Evolutionary conservation across 2,797 vertebrate genomes (phyloP).

Genomic region (Octomys mimax): DNA sequence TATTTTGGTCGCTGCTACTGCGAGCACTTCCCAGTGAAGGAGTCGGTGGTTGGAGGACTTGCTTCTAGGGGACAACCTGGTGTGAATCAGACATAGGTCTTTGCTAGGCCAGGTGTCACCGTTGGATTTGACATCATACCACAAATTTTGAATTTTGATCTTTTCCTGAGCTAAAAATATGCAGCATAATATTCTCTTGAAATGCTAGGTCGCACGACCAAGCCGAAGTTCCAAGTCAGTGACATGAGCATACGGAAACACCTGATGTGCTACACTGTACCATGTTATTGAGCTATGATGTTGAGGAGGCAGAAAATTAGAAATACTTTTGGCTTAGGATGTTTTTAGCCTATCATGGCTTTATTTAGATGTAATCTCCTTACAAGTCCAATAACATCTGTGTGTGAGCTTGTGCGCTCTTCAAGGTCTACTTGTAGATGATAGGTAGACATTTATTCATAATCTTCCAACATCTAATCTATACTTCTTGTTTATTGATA

Average conservation of each 20-base stretch:
- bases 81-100: neutral
- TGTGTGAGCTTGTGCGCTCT: neutral
- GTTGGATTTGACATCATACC: neutral
- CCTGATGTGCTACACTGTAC: no score
- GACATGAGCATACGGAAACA: neutral
- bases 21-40: neutral
- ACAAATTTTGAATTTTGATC: neutral
- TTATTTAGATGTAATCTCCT: neutral
- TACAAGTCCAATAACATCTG: neutral
- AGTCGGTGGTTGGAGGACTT: neutral
- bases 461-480: neutral
- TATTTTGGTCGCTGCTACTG: neutral
- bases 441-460: neutral
- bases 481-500: neutral
- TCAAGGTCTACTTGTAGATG: neutral
- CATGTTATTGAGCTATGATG: no score
- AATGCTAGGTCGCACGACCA: neutral
- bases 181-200: neutral
- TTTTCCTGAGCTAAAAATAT: neutral
- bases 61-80: neutral
- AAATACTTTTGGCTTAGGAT: neutral
- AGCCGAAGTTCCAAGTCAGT: neutral
- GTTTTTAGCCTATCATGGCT: neutral
- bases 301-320: neutral
- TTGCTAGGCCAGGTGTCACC: neutral